phyloP scores from a whole-genome alignment of 2,797 vertebrate genomes.

The Semotilus atromaculatus region DNA sequence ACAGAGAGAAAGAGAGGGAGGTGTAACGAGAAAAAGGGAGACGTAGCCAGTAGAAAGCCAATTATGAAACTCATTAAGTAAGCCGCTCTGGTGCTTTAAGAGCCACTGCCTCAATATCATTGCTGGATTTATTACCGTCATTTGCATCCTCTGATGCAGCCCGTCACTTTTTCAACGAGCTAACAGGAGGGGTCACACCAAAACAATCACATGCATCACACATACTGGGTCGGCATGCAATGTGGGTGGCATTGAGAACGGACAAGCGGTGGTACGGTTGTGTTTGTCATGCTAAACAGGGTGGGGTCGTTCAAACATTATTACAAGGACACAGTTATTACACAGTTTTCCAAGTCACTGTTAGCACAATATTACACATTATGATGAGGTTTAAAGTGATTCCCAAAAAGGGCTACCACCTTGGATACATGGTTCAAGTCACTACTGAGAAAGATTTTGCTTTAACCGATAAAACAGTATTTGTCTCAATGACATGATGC shows the following conservation, averaged over 20 bases:
- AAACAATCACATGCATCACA: conserved; percentile 61
- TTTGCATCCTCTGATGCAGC: conserved; percentile 62
- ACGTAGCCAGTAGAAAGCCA: conserved; percentile 73
- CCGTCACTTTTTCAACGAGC: conserved; percentile 55
- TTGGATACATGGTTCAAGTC: neutral
- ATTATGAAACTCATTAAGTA: conserved; percentile 83
- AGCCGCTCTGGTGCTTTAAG: conserved; percentile 75
- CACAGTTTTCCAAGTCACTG: neutral
- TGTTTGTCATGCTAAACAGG: conserved; percentile 31
- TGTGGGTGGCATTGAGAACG: conserved; percentile 10
- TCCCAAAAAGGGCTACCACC: neutral
- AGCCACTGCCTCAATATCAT: conserved; percentile 63
- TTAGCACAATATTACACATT: neutral
- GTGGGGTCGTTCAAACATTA: conserved; percentile 1
- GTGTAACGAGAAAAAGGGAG: conserved; percentile 41
- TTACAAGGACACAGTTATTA: neutral
- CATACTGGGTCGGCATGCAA: conserved; percentile 20
- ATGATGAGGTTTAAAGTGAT: neutral
- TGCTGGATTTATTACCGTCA: conserved; percentile 64
- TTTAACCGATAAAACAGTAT: neutral
- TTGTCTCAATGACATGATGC: neutral
- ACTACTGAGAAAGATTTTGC: neutral
- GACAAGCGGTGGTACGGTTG: conserved; percentile 1
- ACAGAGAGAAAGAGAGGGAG: conserved; percentile 23
- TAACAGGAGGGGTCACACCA: conserved; percentile 53